Percentiles rank a stretch among this genome's conserved stretches.
These are phyloP conservation scores for Meliscaeva auricollis DNA, from an alignment of 2,888 invertebrate species.

Conservation along the genomic window DNA sequence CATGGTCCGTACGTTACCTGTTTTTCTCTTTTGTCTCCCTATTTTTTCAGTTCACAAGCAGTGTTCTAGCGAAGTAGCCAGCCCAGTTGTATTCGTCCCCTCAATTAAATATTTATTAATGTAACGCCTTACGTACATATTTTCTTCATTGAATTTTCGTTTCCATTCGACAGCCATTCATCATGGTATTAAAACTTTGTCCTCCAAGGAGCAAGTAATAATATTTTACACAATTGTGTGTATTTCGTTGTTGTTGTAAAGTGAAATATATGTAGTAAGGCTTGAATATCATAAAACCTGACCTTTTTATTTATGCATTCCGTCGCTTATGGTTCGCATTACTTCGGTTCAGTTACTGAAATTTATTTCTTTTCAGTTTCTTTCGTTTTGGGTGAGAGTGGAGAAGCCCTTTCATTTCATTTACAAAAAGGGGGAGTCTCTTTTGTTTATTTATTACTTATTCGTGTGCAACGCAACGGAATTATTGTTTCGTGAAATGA, in stretches of 20 bases:
- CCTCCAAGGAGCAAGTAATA: too few species aligned
- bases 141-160: slow-evolving; percentile 5
- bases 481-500: background rate
- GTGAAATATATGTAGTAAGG: background rate
- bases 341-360: slow-evolving; percentile 31
- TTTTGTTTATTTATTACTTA: slow-evolving; percentile 18
- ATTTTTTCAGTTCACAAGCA: too few species aligned
- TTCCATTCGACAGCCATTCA: slow-evolving; percentile 18
- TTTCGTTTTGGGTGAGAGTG: background rate
- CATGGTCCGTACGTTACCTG: too few species aligned
- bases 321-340: background rate
- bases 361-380: slow-evolving; percentile 23
- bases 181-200: slow-evolving; percentile 22
- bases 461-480: background rate
- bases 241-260: background rate
- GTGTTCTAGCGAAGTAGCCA: too few species aligned
- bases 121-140: background rate
- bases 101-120: slow-evolving; percentile 3
- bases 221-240: too few species aligned
- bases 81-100: too few species aligned
- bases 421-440: background rate
- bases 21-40: too few species aligned
- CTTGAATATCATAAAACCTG: slow-evolving; percentile 42
- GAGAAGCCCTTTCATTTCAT: too few species aligned
- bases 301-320: slow-evolving; percentile 4